Evolutionary conservation across 2,113 vertebrate genomes (phyloP).

Genomic region (Spea multiplicata): DNA sequence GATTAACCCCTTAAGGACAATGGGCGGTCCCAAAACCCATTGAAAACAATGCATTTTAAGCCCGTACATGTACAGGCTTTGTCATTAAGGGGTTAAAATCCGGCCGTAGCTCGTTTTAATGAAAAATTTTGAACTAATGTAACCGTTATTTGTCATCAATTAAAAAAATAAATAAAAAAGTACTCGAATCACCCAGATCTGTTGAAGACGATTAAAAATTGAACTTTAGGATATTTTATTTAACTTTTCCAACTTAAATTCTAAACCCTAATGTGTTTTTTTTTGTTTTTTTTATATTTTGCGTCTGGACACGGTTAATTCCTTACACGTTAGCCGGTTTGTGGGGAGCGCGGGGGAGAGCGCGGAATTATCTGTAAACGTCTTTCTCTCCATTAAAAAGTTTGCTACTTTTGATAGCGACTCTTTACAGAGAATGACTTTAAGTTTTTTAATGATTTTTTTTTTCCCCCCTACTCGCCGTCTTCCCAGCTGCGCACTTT

Average conservation of each 20-base stretch:
- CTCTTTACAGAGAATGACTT: conserved; percentile 25
- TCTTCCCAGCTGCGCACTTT: conserved; percentile 10
- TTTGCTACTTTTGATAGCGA: not conserved
- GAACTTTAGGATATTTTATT: too few species aligned
- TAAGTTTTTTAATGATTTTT: conserved; percentile 20
- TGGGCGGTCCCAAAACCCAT: too few species aligned
- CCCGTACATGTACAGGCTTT: not conserved
- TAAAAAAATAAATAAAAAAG: not conserved
- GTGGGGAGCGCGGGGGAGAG: not conserved
- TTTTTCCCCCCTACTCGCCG: not conserved
- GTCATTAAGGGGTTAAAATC: not conserved
- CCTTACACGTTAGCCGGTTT: not conserved
- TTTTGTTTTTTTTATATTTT: not conserved
- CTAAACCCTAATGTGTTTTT: too few species aligned
- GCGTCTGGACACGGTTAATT: conserved; percentile 3
- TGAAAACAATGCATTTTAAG: too few species aligned
- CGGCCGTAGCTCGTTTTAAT: not conserved
- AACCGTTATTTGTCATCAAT: not conserved
- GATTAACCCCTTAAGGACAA: too few species aligned
- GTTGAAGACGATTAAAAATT: too few species aligned
- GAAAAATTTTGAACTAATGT: not conserved
- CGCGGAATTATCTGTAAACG: conserved; percentile 14
- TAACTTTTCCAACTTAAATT: too few species aligned
- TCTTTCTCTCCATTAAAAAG: conserved; percentile 21
- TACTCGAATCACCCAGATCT: too few species aligned